phyloP scores from a whole-genome alignment of 2,888 invertebrate species.

The Trilocha varians region DNA sequence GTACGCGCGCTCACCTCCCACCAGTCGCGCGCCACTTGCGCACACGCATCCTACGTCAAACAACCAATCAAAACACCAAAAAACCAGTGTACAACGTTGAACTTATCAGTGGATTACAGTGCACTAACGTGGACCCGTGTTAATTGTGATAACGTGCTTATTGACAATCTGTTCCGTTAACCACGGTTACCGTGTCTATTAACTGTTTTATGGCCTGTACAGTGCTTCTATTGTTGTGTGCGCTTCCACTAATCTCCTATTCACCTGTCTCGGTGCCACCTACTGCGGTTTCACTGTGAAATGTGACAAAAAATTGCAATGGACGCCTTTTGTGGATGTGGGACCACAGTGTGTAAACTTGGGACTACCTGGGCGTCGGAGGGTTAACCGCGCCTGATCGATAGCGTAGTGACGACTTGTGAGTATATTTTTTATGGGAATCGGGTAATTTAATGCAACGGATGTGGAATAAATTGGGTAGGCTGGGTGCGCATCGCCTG shows the following conservation, averaged over 20 bases:
- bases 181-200: constrained; percentile 36
- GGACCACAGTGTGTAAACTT: constrained; percentile 61
- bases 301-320: constrained; percentile 72
- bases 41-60: constrained; percentile 44
- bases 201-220: constrained; percentile 63
- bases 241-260: constrained; percentile 61
- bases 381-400: constrained; percentile 51
- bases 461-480: constrained; percentile 72
- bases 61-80: neutral
- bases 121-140: constrained; percentile 27
- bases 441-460: constrained; percentile 66
- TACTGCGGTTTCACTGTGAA: constrained; percentile 62
- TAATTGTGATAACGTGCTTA: constrained; percentile 17
- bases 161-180: neutral
- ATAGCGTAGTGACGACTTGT: constrained; percentile 47
- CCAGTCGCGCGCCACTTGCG: constrained; percentile 58
- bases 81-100: constrained; percentile 15
- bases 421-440: constrained; percentile 49
- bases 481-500: constrained; percentile 59
- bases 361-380: constrained; percentile 61
- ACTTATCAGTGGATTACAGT: constrained; percentile 57
- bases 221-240: constrained; percentile 63
- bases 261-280: constrained; percentile 57
- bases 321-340: constrained; percentile 44
- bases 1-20: constrained; percentile 66